phyloP scores from a whole-genome alignment of 2,113 vertebrate genomes.

The Macquaria ambigua region DNA sequence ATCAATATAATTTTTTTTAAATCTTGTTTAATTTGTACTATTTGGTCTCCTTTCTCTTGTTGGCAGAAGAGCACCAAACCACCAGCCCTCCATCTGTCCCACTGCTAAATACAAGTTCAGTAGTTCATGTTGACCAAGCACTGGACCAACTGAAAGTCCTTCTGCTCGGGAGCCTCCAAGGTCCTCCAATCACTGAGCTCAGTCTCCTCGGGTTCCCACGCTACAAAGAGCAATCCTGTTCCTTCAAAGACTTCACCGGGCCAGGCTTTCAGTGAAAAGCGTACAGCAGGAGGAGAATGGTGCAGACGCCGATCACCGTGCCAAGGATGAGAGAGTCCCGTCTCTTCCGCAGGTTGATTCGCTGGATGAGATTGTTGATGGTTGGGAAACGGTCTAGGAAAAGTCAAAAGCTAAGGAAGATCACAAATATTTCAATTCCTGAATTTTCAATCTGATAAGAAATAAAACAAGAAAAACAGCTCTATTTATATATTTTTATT shows the following conservation, averaged over 20 bases:
- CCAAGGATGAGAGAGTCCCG: constrained; percentile 96
- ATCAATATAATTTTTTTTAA: constrained; percentile 62
- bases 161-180: constrained; percentile 56
- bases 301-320: constrained; percentile 91
- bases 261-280: constrained; percentile 91
- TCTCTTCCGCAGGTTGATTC: constrained; percentile 96
- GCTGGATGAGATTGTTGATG: constrained; percentile 97
- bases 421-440: not conserved
- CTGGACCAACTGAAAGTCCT: constrained; percentile 64
- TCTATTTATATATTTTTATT: not conserved
- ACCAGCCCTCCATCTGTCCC: constrained; percentile 58
- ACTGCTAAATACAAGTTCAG: constrained; percentile 74
- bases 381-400: constrained; percentile 94
- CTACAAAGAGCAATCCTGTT: constrained; percentile 57
- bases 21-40: constrained; percentile 65
- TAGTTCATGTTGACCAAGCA: constrained; percentile 72
- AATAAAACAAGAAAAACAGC: not conserved
- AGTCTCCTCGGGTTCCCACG: constrained; percentile 50
- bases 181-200: constrained; percentile 59
- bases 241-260: constrained; percentile 41
- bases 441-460: not conserved
- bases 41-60: constrained; percentile 75
- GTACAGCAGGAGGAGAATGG: constrained; percentile 94
- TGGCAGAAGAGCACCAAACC: constrained; percentile 49
- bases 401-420: constrained; percentile 71